phyloP scores from a whole-genome alignment of 64 coral and sea anemone genomes.

The Exaiptasia diaphana region DNA sequence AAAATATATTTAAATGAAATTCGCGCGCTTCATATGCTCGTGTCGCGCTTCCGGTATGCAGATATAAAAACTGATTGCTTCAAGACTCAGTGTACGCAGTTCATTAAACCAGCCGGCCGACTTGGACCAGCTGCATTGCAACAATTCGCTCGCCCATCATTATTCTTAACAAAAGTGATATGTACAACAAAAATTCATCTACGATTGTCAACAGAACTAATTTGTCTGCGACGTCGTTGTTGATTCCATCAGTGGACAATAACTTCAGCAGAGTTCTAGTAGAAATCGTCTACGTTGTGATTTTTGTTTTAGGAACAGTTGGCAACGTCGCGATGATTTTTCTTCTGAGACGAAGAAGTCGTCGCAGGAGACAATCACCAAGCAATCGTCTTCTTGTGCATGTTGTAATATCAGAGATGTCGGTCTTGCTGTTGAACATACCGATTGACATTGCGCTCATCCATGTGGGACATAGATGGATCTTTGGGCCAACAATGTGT shows the following conservation, averaged over 20 bases:
- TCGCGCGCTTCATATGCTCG: too few species aligned
- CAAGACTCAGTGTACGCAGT: too few species aligned
- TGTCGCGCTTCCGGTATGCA: too few species aligned
- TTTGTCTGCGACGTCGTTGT: too few species aligned
- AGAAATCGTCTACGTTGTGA: constrained; percentile 1
- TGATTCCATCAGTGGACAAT: background rate
- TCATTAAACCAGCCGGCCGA: too few species aligned
- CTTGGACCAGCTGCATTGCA: too few species aligned
- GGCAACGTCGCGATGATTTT: constrained; percentile 66
- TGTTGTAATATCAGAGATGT: constrained; percentile 65
- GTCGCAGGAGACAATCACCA: constrained; percentile 20
- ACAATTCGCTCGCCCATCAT: too few species aligned
- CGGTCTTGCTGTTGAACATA: constrained; percentile 53
- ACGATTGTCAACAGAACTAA: too few species aligned
- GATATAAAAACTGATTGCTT: too few species aligned
- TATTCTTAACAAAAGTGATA: too few species aligned
- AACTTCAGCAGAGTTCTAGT: background rate
- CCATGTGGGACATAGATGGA: constrained; percentile 16
- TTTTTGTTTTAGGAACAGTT: constrained; percentile 57
- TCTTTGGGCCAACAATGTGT: constrained; percentile 65
- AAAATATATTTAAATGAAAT: too few species aligned
- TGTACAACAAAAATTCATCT: too few species aligned
- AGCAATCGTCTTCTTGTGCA: constrained; percentile 67
- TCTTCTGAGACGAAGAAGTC: constrained; percentile 38
- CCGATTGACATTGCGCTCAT: constrained; percentile 65